phyloP scores from a whole-genome alignment of 2,888 invertebrate genomes.

The Itoplectis maculator region DNA sequence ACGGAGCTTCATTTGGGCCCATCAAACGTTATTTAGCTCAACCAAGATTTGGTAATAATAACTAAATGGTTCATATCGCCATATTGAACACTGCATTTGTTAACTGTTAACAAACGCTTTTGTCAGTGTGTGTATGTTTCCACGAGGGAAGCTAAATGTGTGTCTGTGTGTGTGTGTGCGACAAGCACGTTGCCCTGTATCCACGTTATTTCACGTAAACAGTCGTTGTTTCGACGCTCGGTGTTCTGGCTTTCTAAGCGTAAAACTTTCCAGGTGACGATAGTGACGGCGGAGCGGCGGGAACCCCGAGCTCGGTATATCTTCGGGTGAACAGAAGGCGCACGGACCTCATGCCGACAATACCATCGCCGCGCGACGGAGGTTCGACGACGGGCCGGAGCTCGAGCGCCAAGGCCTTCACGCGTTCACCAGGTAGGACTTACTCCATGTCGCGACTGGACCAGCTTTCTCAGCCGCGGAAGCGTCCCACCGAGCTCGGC shows the following conservation, averaged over 20 bases:
- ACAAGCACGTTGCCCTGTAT: slow-evolving; percentile 29
- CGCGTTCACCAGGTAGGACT: slow-evolving; percentile 92
- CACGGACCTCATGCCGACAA: slow-evolving; percentile 96
- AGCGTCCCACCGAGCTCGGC: slow-evolving; percentile 82
- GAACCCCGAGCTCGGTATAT: slow-evolving; percentile 87
- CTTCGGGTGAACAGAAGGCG: slow-evolving; percentile 93
- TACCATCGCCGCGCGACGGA: slow-evolving; percentile 90
- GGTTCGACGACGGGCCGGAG: slow-evolving; percentile 79
- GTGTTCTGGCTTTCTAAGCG: slow-evolving; percentile 75
- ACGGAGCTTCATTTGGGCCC: too few relatives aligned
- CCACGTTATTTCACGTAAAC: not conserved
- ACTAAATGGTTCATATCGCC: too few relatives aligned
- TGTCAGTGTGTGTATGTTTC: slow-evolving; percentile 23
- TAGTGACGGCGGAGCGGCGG: slow-evolving; percentile 79
- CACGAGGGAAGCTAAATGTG: slow-evolving; percentile 5
- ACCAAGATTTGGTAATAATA: too few relatives aligned
- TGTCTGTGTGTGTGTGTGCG: not conserved
- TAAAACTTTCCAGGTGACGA: slow-evolving; percentile 82
- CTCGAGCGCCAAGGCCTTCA: slow-evolving; percentile 83
- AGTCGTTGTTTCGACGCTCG: slow-evolving; percentile 52
- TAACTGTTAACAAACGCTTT: too few relatives aligned
- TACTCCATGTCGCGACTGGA: slow-evolving; percentile 97
- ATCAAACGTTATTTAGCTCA: too few relatives aligned
- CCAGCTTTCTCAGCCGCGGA: slow-evolving; percentile 91
- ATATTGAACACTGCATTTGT: too few relatives aligned